phyloP scores from a whole-genome alignment of 2,113 vertebrate genomes.

The Podarcis raffonei region DNA sequence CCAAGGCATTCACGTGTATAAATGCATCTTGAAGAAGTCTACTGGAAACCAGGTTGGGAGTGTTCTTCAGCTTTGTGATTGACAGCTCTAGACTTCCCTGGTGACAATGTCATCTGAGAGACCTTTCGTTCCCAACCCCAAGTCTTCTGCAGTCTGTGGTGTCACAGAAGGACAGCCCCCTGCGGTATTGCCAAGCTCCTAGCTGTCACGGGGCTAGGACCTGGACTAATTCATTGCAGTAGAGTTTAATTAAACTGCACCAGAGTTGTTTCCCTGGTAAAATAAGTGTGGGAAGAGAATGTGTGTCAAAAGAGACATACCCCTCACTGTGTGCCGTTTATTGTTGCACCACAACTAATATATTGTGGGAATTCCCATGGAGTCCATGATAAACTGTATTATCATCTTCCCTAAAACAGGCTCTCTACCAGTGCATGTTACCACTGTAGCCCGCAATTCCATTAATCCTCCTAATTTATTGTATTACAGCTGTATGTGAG shows the following conservation, averaged over 20 bases:
- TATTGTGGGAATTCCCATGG: conserved; percentile 93
- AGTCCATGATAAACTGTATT: conserved; percentile 88
- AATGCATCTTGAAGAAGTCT: conserved; percentile 39
- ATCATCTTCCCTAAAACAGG: conserved; percentile 84
- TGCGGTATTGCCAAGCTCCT: conserved; percentile 81
- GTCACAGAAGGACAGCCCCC: conserved; percentile 79
- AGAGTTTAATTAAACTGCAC: conserved; percentile 90
- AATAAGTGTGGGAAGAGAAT: conserved; percentile 96
- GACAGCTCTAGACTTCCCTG: conserved; percentile 73
- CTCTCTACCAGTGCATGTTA: conserved; percentile 82
- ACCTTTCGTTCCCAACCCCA: conserved; percentile 72
- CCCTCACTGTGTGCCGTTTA: conserved; percentile 90
- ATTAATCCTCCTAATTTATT: conserved; percentile 89
- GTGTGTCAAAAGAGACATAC: conserved; percentile 92
- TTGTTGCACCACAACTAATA: conserved; percentile 89
- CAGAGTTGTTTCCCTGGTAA: conserved; percentile 92
- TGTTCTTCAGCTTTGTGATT: conserved; percentile 66
- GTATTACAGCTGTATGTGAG: conserved; percentile 86
- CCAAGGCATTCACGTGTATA: conserved; percentile 38
- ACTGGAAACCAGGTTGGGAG: conserved; percentile 29
- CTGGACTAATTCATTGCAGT: conserved; percentile 87
- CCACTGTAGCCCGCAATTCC: conserved; percentile 82
- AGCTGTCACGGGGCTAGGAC: conserved; percentile 83
- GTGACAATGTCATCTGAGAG: conserved; percentile 75
- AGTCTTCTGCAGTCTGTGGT: conserved; percentile 79